Conservation (phyloP, 2,797 vertebrate species). For the Cuniculus paca region DNA sequence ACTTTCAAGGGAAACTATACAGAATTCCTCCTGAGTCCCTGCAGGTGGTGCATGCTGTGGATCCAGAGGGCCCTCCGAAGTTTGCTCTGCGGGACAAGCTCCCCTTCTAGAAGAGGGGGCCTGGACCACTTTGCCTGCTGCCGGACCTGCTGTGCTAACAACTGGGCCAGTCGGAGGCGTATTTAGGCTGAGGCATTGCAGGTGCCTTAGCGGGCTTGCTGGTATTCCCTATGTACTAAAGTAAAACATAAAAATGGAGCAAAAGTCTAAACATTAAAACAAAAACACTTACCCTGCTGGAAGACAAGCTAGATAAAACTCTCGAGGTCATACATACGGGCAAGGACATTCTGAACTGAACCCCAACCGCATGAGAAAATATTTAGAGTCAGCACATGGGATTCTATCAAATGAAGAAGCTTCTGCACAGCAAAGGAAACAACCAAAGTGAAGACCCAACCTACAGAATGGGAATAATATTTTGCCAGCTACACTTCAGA, state of each 20-base stretch:
- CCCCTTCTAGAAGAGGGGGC: not conserved
- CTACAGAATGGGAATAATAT: not conserved
- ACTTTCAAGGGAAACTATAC: not conserved
- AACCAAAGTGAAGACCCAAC: not conserved
- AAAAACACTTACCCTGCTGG: not conserved
- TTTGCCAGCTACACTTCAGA: not conserved
- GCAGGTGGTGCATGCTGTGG: not conserved
- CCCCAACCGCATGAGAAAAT: not conserved
- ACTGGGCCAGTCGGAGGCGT: not conserved
- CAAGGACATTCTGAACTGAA: not conserved
- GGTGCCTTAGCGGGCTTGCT: not conserved
- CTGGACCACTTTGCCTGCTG: not conserved
- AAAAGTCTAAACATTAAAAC: not conserved
- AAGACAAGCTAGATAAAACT: not conserved
- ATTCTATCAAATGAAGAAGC: not conserved
- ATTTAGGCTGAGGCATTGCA: not conserved
- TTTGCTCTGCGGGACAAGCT: not conserved
- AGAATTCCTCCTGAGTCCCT: not conserved
- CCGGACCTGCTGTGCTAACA: not conserved
- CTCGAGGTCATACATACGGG: not conserved
- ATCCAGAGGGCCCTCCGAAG: not conserved
- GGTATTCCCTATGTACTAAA: not conserved
- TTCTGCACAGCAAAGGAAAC: not conserved
- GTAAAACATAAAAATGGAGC: not conserved
- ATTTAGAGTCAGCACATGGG: not conserved